Evolutionary conservation across 2,888 invertebrate species (phyloP), one percentile per base, ranked within the genome.

Genomic region (Melanargia galathea): DNA sequence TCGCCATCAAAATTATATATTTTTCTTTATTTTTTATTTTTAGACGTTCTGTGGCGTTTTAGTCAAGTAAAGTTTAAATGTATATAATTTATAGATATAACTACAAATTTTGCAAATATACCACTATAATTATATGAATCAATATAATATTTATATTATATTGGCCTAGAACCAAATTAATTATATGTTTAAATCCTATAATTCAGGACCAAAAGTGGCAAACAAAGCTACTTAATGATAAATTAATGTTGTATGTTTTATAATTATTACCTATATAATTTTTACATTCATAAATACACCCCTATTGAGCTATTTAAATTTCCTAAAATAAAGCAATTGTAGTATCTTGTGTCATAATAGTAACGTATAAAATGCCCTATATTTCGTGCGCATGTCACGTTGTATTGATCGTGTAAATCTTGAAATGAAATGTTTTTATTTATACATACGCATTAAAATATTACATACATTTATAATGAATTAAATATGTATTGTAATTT

Each of bases 301-400:
- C 16, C 40, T 43, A 43, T 18, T 43, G 16, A 7, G 6, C 13
- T 20, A 35, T 13, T n/a, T n/a, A 13, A 52, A 52, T 52, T 20
- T 18, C 33, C 2, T 18, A 30, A 16, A 26, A 16, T 30, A 8
- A 49, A 49, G 6, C 35, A 38, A 40, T 24, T 40, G 16, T 55
- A 40, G 58, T 59, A 56, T 59, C 60, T 67, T 22, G 57, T 65
- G 63, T 67, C 69, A 67, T 60, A 67, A 68, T 59, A 68, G 59
- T 64, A 66, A 63, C 66, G 64, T 66, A 70, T 62, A 67, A n/a
- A 62, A 54, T 90, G 90, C 77, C 91, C 90, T 90, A 91, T 75
- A 84, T 91, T 84, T 83, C 74, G 70, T 89, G 88, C 91, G 91
- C 91, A 91, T 90, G 91, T 82, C 86, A 75, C 79, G 74, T 70